Conservation (phyloP, 2,113 vertebrate species). For the Redunca redunca region DNA sequence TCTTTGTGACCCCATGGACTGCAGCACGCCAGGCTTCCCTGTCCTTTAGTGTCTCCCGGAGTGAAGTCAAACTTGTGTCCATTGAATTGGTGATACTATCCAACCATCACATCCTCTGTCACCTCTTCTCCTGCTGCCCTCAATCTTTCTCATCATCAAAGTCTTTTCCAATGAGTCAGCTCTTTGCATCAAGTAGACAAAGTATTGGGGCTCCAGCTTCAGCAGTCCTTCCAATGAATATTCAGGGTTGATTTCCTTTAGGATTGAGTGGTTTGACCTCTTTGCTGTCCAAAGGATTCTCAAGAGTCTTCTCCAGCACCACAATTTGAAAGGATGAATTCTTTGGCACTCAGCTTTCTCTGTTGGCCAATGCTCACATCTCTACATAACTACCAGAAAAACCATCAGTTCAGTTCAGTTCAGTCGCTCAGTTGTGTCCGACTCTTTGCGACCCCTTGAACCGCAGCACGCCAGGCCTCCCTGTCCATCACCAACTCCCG, state of each 20-base stretch:
- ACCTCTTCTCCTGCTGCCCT: neutral
- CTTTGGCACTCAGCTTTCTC: neutral
- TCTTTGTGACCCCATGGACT: neutral
- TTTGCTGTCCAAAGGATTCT: neutral
- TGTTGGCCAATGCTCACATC: neutral
- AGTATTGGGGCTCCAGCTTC: neutral
- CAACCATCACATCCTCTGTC: neutral
- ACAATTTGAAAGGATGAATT: neutral
- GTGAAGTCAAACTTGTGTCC: neutral
- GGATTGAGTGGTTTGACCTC: neutral
- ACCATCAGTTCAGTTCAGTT: neutral
- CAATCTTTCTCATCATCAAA: neutral
- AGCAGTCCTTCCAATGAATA: neutral
- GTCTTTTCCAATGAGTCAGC: neutral
- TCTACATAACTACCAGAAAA: neutral
- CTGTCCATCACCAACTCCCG: too few species aligned
- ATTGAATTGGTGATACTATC: neutral
- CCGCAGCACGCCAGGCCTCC: too few species aligned
- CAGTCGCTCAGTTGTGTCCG: too few species aligned
- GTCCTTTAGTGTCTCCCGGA: neutral
- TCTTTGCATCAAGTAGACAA: neutral
- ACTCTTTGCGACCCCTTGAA: too few species aligned
- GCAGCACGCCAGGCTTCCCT: neutral
- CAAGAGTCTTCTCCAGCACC: neutral
- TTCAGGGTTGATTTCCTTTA: neutral